Evolutionary conservation across 2,888 invertebrate genomes (phyloP).

Genomic region (Sesamia inferens): DNA sequence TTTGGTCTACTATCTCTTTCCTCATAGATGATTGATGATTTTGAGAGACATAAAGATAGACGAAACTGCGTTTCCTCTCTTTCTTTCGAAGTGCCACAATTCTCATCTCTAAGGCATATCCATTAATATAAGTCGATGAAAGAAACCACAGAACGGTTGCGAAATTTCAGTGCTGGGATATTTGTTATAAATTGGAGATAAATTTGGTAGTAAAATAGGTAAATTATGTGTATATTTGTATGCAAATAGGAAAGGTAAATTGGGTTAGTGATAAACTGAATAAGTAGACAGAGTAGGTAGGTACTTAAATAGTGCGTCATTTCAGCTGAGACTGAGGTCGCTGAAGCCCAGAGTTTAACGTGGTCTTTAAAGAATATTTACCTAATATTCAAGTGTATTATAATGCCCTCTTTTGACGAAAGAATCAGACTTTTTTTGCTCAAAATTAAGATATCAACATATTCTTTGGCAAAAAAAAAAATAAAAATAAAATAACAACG

Average conservation of each 20-base stretch:
- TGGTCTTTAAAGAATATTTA: background rate
- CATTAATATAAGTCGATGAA: too few species aligned
- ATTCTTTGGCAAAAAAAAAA: too few species aligned
- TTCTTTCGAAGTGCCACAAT: too few species aligned
- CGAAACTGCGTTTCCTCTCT: too few species aligned
- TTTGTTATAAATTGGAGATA: slow-evolving; percentile 6
- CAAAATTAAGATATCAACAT: background rate
- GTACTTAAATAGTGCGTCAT: background rate
- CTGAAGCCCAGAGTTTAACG: background rate
- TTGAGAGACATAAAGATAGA: too few species aligned
- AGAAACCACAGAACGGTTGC: slow-evolving; percentile 17
- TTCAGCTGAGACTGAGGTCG: background rate
- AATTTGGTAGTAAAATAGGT: background rate
- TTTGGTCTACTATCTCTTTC: too few species aligned
- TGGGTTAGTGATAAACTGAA: background rate
- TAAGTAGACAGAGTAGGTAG: too few species aligned
- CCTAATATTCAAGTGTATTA: too few species aligned
- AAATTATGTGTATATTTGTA: background rate
- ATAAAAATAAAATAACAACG: background rate
- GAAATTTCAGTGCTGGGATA: slow-evolving; percentile 3
- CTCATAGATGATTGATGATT: too few species aligned
- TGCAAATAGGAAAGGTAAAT: background rate
- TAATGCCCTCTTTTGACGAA: background rate
- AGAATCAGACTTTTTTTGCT: background rate
- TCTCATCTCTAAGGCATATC: too few species aligned